These are phyloP conservation scores for Drosophila pectinifera DNA, from an alignment of 1,140 invertebrate genomes.

Conservation along the genomic window DNA sequence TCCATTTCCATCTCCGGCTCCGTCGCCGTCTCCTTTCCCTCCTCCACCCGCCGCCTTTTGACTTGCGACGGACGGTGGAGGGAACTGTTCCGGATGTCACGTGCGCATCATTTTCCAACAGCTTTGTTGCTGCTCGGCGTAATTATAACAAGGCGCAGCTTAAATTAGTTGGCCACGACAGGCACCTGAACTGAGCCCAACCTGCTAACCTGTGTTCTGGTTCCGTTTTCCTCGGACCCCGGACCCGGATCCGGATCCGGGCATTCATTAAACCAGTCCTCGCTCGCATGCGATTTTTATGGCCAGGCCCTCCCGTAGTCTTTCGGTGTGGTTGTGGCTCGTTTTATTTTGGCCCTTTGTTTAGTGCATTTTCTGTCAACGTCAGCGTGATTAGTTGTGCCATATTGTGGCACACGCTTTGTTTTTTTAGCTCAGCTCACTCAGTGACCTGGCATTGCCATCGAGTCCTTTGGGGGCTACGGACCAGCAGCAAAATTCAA, in stretches of 20 bases:
- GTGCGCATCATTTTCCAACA: constrained; percentile 79
- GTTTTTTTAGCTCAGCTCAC: constrained; percentile 27
- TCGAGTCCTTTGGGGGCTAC: constrained; percentile 37
- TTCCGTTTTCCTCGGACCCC: constrained; percentile 41
- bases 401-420: constrained; percentile 53
- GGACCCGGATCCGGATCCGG: constrained; percentile 12
- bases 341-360: constrained; percentile 56
- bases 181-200: constrained; percentile 42
- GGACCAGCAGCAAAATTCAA: constrained; percentile 4
- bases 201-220: constrained; percentile 43
- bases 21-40: constrained; percentile 7
- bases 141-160: constrained; percentile 77
- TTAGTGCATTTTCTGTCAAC: constrained; percentile 69
- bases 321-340: constrained; percentile 33
- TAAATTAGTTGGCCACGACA: constrained; percentile 69
- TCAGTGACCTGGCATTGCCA: constrained; percentile 38
- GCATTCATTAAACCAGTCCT: constrained; percentile 57
- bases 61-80: constrained; percentile 34
- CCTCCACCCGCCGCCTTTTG: constrained; percentile 24
- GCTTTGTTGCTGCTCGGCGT: constrained; percentile 59
- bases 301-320: constrained; percentile 21
- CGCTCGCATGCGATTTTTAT: constrained; percentile 61
- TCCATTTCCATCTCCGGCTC: constrained; percentile 20
- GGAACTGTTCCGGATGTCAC: constrained; percentile 64
- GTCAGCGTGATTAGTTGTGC: constrained; percentile 75